Evolutionary conservation across 2,888 invertebrate genomes (phyloP).

Genomic region (Synergus umbraculus): DNA sequence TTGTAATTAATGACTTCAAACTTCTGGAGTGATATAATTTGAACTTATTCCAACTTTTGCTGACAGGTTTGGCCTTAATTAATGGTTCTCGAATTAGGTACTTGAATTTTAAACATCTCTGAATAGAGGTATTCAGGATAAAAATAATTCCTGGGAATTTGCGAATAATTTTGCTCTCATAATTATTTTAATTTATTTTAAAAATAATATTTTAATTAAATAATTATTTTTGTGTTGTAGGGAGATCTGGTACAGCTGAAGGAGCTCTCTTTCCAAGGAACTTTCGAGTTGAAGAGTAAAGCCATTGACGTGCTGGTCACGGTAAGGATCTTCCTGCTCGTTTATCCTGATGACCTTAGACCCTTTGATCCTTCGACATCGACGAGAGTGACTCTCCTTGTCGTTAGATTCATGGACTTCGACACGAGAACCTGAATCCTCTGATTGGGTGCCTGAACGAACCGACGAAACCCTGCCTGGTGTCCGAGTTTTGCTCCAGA

Average conservation of each 20-base stretch:
- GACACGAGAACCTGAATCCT: slow-evolving; percentile 95
- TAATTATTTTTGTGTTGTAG: slow-evolving; percentile 77
- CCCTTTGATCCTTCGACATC: slow-evolving; percentile 39
- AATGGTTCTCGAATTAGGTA: no score
- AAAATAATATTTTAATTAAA: no score
- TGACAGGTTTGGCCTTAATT: no score
- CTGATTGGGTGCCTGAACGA: slow-evolving; percentile 92
- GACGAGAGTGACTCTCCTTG: slow-evolving; percentile 41
- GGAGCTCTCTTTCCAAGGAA: slow-evolving; percentile 82
- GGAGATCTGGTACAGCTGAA: slow-evolving; percentile 94
- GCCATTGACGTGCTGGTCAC: slow-evolving; percentile 88
- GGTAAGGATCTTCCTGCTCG: slow-evolving; percentile 72
- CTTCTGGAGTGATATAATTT: no score
- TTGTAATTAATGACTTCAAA: no score
- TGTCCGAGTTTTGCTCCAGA: slow-evolving; percentile 92
- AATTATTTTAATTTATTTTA: no score
- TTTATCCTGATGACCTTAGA: slow-evolving; percentile 36
- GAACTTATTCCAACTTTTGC: no score
- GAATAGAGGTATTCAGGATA: no score
- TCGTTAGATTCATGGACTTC: slow-evolving; percentile 86
- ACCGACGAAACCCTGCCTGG: slow-evolving; percentile 87
- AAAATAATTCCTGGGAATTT: no score
- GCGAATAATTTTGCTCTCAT: no score
- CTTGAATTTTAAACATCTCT: no score
- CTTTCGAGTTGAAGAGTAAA: slow-evolving; percentile 88